These are phyloP conservation scores for Neuroterus valhalla DNA, from an alignment of 1,140 invertebrate species.

Conservation along the genomic window DNA sequence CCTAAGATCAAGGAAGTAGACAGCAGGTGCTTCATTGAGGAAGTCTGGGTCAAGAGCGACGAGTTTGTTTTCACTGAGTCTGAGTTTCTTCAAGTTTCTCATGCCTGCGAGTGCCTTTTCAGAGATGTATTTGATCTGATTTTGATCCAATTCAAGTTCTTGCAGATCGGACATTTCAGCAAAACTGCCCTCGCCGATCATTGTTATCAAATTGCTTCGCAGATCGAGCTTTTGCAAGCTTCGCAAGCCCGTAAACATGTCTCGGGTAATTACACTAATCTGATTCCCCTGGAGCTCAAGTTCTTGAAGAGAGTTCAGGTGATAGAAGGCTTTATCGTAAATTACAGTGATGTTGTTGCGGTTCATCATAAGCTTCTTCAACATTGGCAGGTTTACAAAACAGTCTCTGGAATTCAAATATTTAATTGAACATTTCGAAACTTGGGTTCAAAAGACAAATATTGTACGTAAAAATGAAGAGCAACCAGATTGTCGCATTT, in stretches of 20 bases:
- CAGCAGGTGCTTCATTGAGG: slow-evolving; percentile 79
- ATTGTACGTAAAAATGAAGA: too few species aligned
- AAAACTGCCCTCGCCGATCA: slow-evolving; percentile 84
- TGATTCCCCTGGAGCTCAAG: slow-evolving; percentile 83
- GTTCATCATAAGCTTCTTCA: slow-evolving; percentile 80
- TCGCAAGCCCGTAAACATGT: slow-evolving; percentile 82
- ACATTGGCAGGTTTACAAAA: slow-evolving; percentile 82
- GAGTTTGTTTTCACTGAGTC: slow-evolving; percentile 84
- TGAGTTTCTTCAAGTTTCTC: slow-evolving; percentile 80
- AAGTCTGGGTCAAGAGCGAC: slow-evolving; percentile 79
- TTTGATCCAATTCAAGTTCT: slow-evolving; percentile 83
- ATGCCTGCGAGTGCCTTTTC: slow-evolving; percentile 83
- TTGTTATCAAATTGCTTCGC: slow-evolving; percentile 81
- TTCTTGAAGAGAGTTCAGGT: slow-evolving; percentile 79
- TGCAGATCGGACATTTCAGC: slow-evolving; percentile 82
- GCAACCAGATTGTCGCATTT: too few species aligned
- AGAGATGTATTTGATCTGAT: slow-evolving; percentile 81
- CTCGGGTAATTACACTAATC: slow-evolving; percentile 80
- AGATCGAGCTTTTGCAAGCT: slow-evolving; percentile 81
- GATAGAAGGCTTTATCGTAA: slow-evolving; percentile 82
- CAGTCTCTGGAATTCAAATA: slow-evolving; percentile 73
- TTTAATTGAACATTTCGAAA: slow-evolving; percentile 29
- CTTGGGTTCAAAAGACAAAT: neutral
- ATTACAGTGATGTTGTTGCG: slow-evolving; percentile 84
- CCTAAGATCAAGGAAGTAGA: slow-evolving; percentile 83